These are phyloP conservation scores for Perognathus longimembris DNA, from an alignment of 2,113 vertebrate genomes.

Conservation along the genomic window DNA sequence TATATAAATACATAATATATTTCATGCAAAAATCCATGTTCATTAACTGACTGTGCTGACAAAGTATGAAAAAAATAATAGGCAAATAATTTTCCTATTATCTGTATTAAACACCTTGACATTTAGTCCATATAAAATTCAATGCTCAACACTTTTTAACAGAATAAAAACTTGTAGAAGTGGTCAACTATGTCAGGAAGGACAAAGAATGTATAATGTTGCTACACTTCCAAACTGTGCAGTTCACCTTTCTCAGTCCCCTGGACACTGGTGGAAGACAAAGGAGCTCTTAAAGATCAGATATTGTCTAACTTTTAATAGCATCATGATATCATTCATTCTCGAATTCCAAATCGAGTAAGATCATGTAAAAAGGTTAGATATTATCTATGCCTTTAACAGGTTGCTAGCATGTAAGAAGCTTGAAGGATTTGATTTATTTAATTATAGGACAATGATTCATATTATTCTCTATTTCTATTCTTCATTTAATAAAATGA, in stretches of 20 bases:
- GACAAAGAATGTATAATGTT: background rate
- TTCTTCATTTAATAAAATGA: constrained; percentile 19
- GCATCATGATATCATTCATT: background rate
- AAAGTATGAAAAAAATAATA: background rate
- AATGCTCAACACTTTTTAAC: background rate
- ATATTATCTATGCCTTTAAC: background rate
- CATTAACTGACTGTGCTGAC: background rate
- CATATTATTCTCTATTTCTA: background rate
- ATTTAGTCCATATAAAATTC: background rate
- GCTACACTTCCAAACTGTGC: background rate
- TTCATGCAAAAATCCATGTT: background rate
- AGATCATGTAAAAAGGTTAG: background rate
- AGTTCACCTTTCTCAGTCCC: background rate
- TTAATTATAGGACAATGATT: background rate
- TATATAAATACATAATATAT: background rate
- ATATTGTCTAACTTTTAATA: too few relatives aligned
- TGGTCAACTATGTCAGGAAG: background rate
- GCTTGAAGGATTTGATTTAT: background rate
- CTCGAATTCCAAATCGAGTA: background rate
- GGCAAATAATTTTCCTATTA: background rate
- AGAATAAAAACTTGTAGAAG: background rate
- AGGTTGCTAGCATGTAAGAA: background rate
- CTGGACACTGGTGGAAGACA: background rate
- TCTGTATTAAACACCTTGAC: background rate
- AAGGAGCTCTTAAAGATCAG: background rate